These are phyloP conservation scores for Thalpophila matura DNA, from an alignment of 2,888 invertebrate species.

Conservation along the genomic window DNA sequence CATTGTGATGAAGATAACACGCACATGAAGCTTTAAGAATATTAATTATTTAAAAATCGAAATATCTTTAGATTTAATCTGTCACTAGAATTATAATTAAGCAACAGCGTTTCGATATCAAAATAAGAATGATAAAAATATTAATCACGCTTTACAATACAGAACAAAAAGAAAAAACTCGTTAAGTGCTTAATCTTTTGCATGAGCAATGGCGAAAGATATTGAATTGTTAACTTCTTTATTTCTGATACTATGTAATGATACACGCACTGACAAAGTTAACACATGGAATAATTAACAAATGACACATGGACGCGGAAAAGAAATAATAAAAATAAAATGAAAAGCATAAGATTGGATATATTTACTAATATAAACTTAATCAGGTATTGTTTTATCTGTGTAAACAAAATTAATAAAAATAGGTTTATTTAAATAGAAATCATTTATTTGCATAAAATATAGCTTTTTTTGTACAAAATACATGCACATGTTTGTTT, in stretches of 20 bases:
- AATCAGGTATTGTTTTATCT: not conserved
- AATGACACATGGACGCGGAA: constrained; percentile 12
- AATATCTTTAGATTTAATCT: too few species aligned
- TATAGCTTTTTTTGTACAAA: too few species aligned
- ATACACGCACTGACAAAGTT: constrained; percentile 1
- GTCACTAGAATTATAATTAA: not conserved
- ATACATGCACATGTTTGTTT: too few species aligned
- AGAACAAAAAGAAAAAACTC: not conserved
- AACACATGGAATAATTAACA: not conserved
- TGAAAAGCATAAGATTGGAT: not conserved
- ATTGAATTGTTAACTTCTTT: constrained; percentile 18
- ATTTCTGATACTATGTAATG: constrained; percentile 27
- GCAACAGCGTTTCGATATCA: not conserved
- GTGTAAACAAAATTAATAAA: not conserved
- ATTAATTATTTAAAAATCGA: too few species aligned
- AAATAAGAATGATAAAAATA: not conserved
- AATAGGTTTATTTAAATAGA: too few species aligned
- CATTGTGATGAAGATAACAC: too few species aligned
- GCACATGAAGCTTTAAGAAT: too few species aligned
- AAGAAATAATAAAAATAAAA: not conserved
- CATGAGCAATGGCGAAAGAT: not conserved
- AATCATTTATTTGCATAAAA: too few species aligned
- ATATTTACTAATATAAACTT: not conserved
- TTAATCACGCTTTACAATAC: not conserved
- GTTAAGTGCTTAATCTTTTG: constrained; percentile 2